These are phyloP conservation scores for Clarias gariepinus DNA, from an alignment of 2,113 vertebrate genomes.

Conservation along the genomic window DNA sequence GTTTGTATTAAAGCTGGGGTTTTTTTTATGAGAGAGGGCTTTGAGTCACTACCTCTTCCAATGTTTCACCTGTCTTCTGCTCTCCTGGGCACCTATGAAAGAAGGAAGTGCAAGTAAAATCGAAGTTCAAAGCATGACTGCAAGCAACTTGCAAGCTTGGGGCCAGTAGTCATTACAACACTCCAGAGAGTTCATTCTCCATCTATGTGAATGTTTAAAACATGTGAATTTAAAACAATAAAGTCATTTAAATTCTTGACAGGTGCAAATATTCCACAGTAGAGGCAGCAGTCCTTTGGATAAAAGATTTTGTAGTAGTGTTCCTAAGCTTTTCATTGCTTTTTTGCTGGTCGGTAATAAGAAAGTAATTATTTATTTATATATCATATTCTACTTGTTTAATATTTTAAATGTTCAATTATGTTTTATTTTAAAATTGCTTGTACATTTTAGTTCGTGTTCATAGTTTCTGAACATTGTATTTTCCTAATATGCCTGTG, in stretches of 20 bases:
- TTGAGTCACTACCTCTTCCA: constrained; percentile 26
- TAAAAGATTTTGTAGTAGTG: neutral
- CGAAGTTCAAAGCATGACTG: constrained; percentile 45
- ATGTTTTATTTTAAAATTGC: neutral
- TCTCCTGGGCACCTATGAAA: constrained; percentile 45
- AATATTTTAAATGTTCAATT: too few species aligned
- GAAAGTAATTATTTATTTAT: neutral
- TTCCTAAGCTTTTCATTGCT: neutral
- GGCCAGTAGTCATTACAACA: constrained; percentile 7
- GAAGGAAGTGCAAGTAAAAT: constrained; percentile 22
- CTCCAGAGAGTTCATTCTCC: neutral
- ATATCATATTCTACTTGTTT: neutral
- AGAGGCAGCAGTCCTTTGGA: neutral
- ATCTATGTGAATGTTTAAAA: constrained; percentile 8
- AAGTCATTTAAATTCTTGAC: neutral
- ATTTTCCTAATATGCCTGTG: neutral
- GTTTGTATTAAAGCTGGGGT: constrained; percentile 49
- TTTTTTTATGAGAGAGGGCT: constrained; percentile 53
- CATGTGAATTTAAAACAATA: neutral
- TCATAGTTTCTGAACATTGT: neutral
- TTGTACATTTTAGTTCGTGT: neutral
- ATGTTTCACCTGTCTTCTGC: constrained; percentile 37
- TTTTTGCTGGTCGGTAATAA: neutral
- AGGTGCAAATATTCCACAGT: neutral
- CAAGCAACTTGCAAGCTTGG: neutral